Conservation (phyloP, 2,113 vertebrate genomes). For the Mandrillus leucophaeus region DNA sequence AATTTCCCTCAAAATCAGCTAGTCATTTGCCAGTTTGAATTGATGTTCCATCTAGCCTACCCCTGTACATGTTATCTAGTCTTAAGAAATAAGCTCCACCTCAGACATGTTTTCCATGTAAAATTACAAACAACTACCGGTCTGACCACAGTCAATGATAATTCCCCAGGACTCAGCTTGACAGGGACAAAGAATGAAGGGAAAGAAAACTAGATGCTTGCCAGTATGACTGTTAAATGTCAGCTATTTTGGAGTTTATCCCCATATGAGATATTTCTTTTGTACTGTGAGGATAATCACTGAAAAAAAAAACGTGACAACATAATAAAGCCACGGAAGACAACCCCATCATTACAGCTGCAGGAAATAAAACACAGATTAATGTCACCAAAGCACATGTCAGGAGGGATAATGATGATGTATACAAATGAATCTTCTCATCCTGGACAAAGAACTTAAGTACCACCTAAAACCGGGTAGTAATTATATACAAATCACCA, state of each 20-base stretch:
- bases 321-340: conserved; percentile 83
- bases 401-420: conserved; percentile 85
- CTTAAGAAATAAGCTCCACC: conserved; percentile 39
- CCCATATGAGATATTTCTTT: conserved; percentile 77
- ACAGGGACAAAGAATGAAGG: conserved; percentile 63
- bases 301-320: conserved; percentile 77
- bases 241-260: conserved; percentile 71
- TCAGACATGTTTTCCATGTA: conserved; percentile 53
- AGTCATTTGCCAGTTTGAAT: conserved; percentile 41
- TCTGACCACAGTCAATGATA: conserved; percentile 35
- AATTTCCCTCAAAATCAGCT: conserved; percentile 63
- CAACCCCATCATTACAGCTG: conserved; percentile 83
- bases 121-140: conserved; percentile 32
- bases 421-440: conserved; percentile 83
- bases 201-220: conserved; percentile 70
- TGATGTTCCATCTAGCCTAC: conserved; percentile 14
- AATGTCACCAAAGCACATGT: conserved; percentile 82
- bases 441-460: conserved; percentile 82
- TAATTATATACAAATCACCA: conserved; percentile 86
- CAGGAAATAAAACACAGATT: conserved; percentile 86
- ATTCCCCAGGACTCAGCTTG: conserved; percentile 60
- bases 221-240: conserved; percentile 61
- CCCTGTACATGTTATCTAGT: conserved; percentile 32
- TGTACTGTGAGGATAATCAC: conserved; percentile 75
- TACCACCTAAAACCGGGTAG: conserved; percentile 79